Evolutionary conservation across 2,797 vertebrate genomes (phyloP).

Genomic region (Masticophis lateralis): DNA sequence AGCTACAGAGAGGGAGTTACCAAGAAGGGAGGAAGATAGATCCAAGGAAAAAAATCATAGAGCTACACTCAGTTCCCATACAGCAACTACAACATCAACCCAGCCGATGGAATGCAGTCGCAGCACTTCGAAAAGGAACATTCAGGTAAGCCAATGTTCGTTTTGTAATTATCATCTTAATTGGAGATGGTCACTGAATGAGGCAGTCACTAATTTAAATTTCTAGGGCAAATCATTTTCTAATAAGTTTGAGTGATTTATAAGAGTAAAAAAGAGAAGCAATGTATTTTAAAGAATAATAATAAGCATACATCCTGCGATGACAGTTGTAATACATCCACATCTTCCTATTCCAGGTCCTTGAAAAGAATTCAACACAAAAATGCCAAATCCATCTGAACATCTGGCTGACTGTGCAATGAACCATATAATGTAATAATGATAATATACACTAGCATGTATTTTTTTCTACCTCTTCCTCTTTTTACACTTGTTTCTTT

Average conservation of each 20-base stretch:
- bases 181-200: background rate
- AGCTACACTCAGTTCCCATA: no score
- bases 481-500: slow-evolving; percentile 21
- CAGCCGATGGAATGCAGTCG: no score
- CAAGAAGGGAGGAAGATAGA: no score
- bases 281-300: background rate
- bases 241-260: background rate
- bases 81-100: no score
- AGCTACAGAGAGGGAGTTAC: no score
- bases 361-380: background rate
- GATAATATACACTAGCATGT: background rate
- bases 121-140: no score
- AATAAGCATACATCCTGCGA: background rate
- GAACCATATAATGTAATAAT: background rate
- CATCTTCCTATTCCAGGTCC: background rate
- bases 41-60: no score
- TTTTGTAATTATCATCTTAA: background rate
- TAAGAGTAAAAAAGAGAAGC: background rate
- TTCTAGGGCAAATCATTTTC: background rate
- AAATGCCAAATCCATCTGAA: background rate
- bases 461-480: background rate
- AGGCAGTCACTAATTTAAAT: background rate
- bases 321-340: background rate
- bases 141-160: no score
- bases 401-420: background rate